Conservation (phyloP, 2,797 vertebrate species). For the Xenentodon cancila region DNA sequence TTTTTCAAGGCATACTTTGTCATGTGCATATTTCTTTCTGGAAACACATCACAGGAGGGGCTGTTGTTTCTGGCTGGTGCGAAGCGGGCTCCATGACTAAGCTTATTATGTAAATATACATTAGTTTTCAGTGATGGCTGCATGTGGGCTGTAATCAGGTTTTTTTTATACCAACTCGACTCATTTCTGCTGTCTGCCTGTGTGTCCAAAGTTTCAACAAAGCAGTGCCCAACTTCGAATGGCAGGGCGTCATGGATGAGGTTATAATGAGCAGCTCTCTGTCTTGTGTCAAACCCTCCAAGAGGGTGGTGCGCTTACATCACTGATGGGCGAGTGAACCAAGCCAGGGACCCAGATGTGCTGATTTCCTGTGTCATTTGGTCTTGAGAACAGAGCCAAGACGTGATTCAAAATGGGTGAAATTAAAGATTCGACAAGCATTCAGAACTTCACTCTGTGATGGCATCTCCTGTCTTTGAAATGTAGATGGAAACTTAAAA, state of each 20-base stretch:
- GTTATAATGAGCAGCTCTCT: conserved; percentile 40
- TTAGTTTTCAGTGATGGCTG: conserved; percentile 51
- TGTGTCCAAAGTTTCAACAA: conserved; percentile 38
- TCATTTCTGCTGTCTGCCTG: conserved; percentile 31
- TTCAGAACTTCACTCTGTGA: conserved; percentile 6
- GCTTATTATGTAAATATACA: conserved; percentile 62
- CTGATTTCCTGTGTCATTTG: conserved; percentile 44
- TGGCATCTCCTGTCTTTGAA: conserved; percentile 12
- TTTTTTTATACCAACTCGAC: conserved; percentile 57
- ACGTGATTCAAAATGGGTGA: conserved; percentile 24
- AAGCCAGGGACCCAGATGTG: conserved; percentile 45
- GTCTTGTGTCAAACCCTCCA: conserved; percentile 6
- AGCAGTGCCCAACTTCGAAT: conserved; percentile 22
- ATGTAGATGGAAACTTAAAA: background rate
- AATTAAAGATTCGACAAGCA: conserved; percentile 11
- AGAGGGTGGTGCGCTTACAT: conserved; percentile 33
- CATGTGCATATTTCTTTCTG: conserved; percentile 4
- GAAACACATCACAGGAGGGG: too few species aligned
- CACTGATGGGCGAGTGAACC: conserved; percentile 16
- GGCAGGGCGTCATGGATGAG: conserved; percentile 9
- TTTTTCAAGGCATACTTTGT: conserved; percentile 12
- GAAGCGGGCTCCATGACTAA: conserved; percentile 44
- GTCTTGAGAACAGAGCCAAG: conserved; percentile 24
- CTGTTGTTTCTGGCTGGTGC: conserved; percentile 26
- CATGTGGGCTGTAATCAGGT: conserved; percentile 60